Base-by-base conservation (phyloP, 1,140 invertebrate genomes). In the Alviniconcha marisindica region DNA sequence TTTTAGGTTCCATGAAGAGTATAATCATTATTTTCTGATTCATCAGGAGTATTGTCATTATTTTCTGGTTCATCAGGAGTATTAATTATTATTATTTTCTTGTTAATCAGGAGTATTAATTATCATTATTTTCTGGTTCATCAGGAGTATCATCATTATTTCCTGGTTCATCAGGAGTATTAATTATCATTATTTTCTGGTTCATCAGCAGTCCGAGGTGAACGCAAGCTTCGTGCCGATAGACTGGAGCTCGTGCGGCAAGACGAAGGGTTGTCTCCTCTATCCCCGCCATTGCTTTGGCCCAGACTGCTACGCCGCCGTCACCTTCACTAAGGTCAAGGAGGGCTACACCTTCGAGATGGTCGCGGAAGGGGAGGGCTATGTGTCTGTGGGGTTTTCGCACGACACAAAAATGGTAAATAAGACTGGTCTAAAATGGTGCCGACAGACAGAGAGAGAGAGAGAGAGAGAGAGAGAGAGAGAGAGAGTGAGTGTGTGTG, bases 281-380 rank as follows among this genome's bases (percentile, higher is more conserved):
- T 94, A 96, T 87, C 97, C 97, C 0, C 91, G 94, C 24, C 93
- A 94, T 85, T 98, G 97, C 89, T 94, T 94, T 31, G 92, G 94
- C 0, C 92, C 94, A 69, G 95, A 95, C 31, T 98, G 97, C 91
- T 96, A 97, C 89, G 83, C 63, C 12, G 83, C 76, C 1, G 56
- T 84, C 48, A 86, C 79, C 15, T 86, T 84, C 51, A 77, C 82
- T n/a, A 73, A 42, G 5, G 66, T 33, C 48, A 48, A 51, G 18
- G 40, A 28, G 44, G 63, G 56, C 31, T 36, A 84, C 18, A 81
- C 71, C 18, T 81, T 88, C 38, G 81, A 86, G 40, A 56, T 88
- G 28, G 76, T 87, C 48, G 84, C 69, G 1, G 15, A 66, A 24
- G 74, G 74, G 7, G 80, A 83, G 36, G 83, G 84, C 12, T 89